These are phyloP conservation scores for Dissostichus mawsoni DNA, from an alignment of 2,113 vertebrate species.

Conservation along the genomic window DNA sequence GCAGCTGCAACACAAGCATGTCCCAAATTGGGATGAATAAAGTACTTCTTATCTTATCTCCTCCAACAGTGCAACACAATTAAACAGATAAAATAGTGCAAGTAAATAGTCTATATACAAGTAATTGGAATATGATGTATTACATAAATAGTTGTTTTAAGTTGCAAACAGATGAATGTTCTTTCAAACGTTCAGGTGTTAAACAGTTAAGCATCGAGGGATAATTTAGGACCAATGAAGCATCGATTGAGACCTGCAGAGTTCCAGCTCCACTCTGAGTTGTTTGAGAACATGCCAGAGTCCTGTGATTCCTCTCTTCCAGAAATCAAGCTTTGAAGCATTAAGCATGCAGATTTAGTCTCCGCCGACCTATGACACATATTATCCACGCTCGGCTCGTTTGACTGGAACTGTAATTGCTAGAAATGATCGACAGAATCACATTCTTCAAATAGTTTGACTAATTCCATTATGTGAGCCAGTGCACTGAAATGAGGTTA, in stretches of 20 bases:
- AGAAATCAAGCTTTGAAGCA: slow-evolving; percentile 55
- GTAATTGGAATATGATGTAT: too few relatives aligned
- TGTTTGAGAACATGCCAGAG: slow-evolving; percentile 40
- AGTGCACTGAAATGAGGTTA: slow-evolving; percentile 63
- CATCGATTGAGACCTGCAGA: slow-evolving; percentile 52
- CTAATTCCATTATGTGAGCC: slow-evolving; percentile 72
- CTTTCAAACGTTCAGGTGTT: too few relatives aligned
- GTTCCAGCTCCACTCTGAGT: slow-evolving; percentile 32
- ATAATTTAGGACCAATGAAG: slow-evolving; percentile 44
- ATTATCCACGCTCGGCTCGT: slow-evolving; percentile 51
- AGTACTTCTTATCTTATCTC: too few relatives aligned
- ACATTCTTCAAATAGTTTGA: slow-evolving; percentile 77
- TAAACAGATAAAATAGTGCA: too few relatives aligned
- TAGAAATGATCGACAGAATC: slow-evolving; percentile 70
- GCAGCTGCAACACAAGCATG: too few relatives aligned
- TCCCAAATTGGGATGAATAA: too few relatives aligned
- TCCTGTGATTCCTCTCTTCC: slow-evolving; percentile 50
- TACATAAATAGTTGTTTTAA: too few relatives aligned
- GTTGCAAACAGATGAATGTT: too few relatives aligned
- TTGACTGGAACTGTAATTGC: slow-evolving; percentile 68
- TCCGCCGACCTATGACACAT: slow-evolving; percentile 29
- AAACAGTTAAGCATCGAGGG: slow-evolving; percentile 37
- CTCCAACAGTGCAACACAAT: too few relatives aligned
- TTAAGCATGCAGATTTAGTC: slow-evolving; percentile 50
- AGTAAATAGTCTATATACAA: too few relatives aligned